Evolutionary conservation across 1,140 invertebrate genomes (phyloP).

Genomic region (Formica exsecta): DNA sequence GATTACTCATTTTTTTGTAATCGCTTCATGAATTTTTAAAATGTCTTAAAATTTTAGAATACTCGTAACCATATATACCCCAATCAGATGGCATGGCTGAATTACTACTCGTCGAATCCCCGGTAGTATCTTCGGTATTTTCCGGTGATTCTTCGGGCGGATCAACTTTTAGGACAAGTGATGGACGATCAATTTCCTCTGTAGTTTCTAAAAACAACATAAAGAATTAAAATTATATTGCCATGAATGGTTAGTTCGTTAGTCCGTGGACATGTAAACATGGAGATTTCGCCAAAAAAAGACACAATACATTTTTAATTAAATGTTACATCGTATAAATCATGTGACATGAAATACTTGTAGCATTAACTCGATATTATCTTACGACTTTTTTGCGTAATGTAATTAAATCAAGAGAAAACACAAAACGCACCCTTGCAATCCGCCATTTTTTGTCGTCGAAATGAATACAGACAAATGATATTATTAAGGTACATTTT

Average conservation of each 20-base stretch:
- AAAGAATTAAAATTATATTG: constrained; percentile 70
- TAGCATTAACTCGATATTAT: constrained; percentile 46
- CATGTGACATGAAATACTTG: background rate
- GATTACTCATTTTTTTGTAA: background rate
- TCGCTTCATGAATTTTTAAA: background rate
- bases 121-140: constrained; percentile 59
- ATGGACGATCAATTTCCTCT: constrained; percentile 76
- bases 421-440: constrained; percentile 84
- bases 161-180: constrained; percentile 81
- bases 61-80: constrained; percentile 28
- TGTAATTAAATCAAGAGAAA: constrained; percentile 67
- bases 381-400: constrained; percentile 36
- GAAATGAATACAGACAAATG: constrained; percentile 68
- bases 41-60: constrained; percentile 46
- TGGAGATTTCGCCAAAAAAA: background rate
- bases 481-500: too few species aligned
- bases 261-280: constrained; percentile 18
- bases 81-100: background rate
- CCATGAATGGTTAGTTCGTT: constrained; percentile 41
- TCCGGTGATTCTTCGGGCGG: constrained; percentile 79
- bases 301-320: background rate
- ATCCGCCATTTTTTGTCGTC: constrained; percentile 85
- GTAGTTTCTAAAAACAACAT: constrained; percentile 75
- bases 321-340: background rate
- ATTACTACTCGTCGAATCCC: constrained; percentile 80